phyloP scores from a whole-genome alignment of 2,888 invertebrate species.

The Agrotis exclamationis region DNA sequence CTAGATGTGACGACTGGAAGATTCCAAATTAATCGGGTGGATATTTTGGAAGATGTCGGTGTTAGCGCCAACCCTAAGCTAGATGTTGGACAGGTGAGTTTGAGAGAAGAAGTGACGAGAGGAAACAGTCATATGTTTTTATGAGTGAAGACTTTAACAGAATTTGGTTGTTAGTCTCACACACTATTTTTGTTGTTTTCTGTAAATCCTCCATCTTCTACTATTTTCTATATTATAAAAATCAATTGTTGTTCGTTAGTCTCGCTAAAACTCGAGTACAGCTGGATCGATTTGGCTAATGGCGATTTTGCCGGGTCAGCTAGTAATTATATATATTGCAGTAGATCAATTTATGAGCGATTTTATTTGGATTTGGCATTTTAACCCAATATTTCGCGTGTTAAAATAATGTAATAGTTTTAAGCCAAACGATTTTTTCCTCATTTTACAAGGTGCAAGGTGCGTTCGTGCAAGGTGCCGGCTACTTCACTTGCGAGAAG shows the following conservation, averaged over 20 bases:
- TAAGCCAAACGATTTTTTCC: no score
- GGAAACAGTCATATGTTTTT: not conserved
- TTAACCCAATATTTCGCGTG: not conserved
- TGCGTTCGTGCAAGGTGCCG: conserved; percentile 93
- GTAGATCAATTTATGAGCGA: not conserved
- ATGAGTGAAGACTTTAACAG: no score
- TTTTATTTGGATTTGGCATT: not conserved
- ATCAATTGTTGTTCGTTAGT: no score
- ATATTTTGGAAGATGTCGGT: conserved; percentile 93
- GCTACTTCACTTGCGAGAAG: conserved; percentile 94
- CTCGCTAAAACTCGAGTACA: no score
- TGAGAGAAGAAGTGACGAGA: not conserved
- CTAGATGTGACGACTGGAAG: conserved; percentile 94
- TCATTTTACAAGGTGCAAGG: conserved; percentile 91
- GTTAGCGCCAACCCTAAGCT: conserved; percentile 92
- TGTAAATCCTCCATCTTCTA: no score
- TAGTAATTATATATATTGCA: no score
- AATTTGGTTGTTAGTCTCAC: no score
- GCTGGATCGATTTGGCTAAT: no score
- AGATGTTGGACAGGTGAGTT: conserved; percentile 92
- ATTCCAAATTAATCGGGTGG: conserved; percentile 91
- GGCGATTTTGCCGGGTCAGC: no score
- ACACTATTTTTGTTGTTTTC: no score
- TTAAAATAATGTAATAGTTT: not conserved
- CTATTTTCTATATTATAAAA: no score